Evolutionary conservation across 1,140 invertebrate species (phyloP), one percentile per base, ranked within the genome.

Genomic region (Phenacoccus solenopsis): DNA sequence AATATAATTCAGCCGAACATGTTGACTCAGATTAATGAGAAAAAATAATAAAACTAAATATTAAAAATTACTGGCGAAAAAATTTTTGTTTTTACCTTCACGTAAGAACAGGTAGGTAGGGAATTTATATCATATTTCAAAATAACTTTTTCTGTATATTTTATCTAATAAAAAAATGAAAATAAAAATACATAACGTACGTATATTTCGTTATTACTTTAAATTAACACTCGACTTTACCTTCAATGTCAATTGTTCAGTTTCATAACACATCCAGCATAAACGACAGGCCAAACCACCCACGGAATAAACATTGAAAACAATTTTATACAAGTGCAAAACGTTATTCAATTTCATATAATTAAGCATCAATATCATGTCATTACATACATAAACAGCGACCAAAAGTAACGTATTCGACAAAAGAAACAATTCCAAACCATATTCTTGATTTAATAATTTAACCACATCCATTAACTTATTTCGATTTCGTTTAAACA

Each of bases 381-480:
- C 59, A 27, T 64, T 64, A 64, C 59, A 64, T 3, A 20, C 22
- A 22, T 64, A 64, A 64, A 64, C 3, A 3, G 59, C 59, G 12
- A 64, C 22, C 21, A 64, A 27, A 24, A 64, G 21, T 24, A 64
- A 16, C 59, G 59, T 64, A 64, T 64, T 64, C 10, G 59, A 64
- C 20, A 27, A 20, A 24, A 64, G 25, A 24, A 64, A 64, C 16
- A 64, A 64, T 64, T 64, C 59, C 3, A 64, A 10, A 1, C 59
- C 59, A 27, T 64, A 64, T 64, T 64, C 59, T 5, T 22, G 59
- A 64, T 64, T 64, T 64, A 64, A 24, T 24, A 27, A 24, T 27
- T 64, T 64, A 4, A 64, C 9, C 20, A 22, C 25, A 1, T 27
- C 9, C 59, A 64, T 64, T 3, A 64, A 3, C 9, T 24, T 9